Percentiles rank a stretch among this genome's conserved stretches.
Conservation (phyloP, 2,113 vertebrate genomes). For the Nothoprocta perdicaria region DNA sequence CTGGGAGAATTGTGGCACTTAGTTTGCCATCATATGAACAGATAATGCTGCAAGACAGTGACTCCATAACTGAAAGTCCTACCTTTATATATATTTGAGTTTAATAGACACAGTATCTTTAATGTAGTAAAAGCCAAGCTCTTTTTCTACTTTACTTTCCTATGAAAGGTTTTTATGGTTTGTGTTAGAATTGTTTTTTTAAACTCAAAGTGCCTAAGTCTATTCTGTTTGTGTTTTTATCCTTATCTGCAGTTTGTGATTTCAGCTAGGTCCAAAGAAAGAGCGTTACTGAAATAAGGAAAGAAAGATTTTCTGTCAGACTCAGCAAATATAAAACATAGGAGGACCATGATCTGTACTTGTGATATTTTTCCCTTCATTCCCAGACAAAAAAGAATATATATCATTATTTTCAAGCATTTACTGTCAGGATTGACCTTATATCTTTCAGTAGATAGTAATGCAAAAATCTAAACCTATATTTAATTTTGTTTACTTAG, state of each 20-base stretch:
- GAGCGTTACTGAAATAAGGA: background rate
- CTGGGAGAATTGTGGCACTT: background rate
- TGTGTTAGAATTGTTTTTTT: background rate
- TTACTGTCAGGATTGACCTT: rapidly evolving
- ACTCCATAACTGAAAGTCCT: background rate
- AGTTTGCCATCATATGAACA: rapidly evolving
- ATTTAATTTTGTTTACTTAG: slow-evolving; percentile 19
- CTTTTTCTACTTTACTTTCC: background rate
- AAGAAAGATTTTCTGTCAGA: background rate
- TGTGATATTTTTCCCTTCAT: background rate
- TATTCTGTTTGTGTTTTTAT: background rate
- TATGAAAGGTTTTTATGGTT: background rate
- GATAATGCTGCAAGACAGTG: background rate
- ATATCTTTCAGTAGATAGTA: background rate
- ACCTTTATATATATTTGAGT: background rate
- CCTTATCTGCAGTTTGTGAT: background rate
- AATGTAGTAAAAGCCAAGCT: background rate
- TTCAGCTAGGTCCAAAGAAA: background rate
- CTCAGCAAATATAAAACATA: background rate
- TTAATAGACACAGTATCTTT: background rate
- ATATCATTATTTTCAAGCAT: background rate
- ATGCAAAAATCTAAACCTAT: slow-evolving; percentile 8
- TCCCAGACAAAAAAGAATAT: background rate
- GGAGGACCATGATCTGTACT: background rate
- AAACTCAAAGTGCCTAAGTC: background rate